These are phyloP conservation scores for Piaya cayana DNA, from an alignment of 2,113 vertebrate species.

Conservation along the genomic window DNA sequence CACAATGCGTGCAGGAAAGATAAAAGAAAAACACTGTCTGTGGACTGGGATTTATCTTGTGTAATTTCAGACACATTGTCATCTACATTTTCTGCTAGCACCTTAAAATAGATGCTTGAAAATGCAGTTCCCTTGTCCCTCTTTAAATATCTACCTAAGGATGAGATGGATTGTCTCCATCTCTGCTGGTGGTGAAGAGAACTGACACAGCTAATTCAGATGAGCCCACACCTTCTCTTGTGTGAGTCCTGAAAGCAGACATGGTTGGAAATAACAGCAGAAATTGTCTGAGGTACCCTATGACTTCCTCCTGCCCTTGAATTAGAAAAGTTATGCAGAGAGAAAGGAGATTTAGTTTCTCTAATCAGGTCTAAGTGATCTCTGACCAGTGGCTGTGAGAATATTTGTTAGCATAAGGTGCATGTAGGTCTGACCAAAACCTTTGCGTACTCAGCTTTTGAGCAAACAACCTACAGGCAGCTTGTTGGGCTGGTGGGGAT, in stretches of 20 bases:
- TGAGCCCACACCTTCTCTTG: background rate
- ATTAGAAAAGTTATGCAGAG: background rate
- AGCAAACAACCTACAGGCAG: background rate
- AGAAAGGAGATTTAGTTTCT: background rate
- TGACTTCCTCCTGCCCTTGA: background rate
- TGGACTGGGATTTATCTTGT: background rate
- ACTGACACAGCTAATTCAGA: background rate
- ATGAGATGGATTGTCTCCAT: background rate
- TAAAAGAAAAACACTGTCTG: background rate
- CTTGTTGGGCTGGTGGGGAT: accelerated
- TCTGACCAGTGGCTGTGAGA: background rate
- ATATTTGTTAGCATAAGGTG: background rate
- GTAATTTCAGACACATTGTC: background rate
- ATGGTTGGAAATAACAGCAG: accelerated
- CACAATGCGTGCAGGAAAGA: background rate
- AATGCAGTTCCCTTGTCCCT: background rate
- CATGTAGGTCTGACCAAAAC: background rate
- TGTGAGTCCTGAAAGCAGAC: background rate
- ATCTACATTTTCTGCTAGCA: background rate
- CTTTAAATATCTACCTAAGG: background rate
- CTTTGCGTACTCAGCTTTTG: background rate
- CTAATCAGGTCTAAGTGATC: background rate
- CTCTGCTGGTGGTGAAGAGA: background rate
- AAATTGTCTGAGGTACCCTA: background rate
- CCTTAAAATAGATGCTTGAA: background rate